Conservation (phyloP, 2,113 vertebrate species). For the Sylvia atricapilla region DNA sequence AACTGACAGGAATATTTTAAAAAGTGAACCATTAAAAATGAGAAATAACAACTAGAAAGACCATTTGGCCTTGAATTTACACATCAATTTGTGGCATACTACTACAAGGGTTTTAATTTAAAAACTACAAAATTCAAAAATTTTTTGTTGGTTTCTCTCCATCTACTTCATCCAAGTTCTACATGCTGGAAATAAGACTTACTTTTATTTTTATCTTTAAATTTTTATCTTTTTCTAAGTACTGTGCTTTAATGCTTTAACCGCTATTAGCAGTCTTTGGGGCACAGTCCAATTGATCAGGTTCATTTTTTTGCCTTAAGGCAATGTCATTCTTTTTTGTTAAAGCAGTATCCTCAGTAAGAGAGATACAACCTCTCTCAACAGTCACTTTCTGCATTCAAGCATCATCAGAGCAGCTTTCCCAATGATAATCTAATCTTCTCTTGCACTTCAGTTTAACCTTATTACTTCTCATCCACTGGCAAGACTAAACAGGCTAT, state of each 20-base stretch:
- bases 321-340: background rate
- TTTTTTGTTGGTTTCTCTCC: background rate
- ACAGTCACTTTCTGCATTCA: background rate
- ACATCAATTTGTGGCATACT: background rate
- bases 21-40: background rate
- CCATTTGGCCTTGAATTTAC: background rate
- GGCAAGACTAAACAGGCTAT: background rate
- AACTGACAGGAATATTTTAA: background rate
- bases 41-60: background rate
- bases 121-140: background rate
- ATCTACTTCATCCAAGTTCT: background rate
- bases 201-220: background rate
- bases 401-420: background rate
- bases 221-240: background rate
- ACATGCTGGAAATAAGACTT: background rate
- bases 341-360: background rate
- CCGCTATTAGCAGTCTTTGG: background rate
- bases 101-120: background rate
- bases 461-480: background rate
- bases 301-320: background rate
- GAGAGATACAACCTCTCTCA: background rate
- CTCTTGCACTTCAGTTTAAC: background rate
- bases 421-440: background rate
- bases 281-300: background rate
- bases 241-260: background rate